Evolutionary conservation across 2,888 invertebrate genomes (phyloP).

Genomic region (Temnothorax ravouxi): DNA sequence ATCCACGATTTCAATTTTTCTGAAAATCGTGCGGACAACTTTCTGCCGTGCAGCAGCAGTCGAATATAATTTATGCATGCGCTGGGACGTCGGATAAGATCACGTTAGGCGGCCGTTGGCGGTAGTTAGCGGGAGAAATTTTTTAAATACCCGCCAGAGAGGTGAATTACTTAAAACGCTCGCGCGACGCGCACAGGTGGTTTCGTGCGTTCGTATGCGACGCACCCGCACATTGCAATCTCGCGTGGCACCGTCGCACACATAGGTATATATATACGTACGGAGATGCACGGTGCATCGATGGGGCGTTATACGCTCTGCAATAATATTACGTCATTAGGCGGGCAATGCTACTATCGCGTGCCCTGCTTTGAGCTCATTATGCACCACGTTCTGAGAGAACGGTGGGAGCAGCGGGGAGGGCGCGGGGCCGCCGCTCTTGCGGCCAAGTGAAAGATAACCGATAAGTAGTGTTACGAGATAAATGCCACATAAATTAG

Average conservation of each 20-base stretch:
- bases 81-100: conserved; percentile 48
- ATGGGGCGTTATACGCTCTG: conserved; percentile 73
- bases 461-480: conserved; percentile 66
- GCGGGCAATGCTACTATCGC: conserved; percentile 63
- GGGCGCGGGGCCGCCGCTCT: conserved; percentile 36
- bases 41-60: neutral
- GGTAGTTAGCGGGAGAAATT: conserved; percentile 41
- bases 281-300: conserved; percentile 64
- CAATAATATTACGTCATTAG: conserved; percentile 76
- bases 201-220: conserved; percentile 59
- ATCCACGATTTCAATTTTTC: conserved; percentile 16
- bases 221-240: conserved; percentile 31
- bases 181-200: conserved; percentile 70
- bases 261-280: neutral
- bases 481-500: conserved; percentile 54
- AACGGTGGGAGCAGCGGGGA: conserved; percentile 36
- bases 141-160: conserved; percentile 45
- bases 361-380: conserved; percentile 72
- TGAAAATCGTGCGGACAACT: neutral
- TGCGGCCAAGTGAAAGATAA: conserved; percentile 71
- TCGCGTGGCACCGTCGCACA: neutral
- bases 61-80: conserved; percentile 46
- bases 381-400: conserved; percentile 59
- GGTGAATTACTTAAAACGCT: conserved; percentile 57
- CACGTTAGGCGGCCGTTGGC: conserved; percentile 37